Base-by-base conservation (phyloP, 2,113 vertebrate species). In the Conger conger region DNA sequence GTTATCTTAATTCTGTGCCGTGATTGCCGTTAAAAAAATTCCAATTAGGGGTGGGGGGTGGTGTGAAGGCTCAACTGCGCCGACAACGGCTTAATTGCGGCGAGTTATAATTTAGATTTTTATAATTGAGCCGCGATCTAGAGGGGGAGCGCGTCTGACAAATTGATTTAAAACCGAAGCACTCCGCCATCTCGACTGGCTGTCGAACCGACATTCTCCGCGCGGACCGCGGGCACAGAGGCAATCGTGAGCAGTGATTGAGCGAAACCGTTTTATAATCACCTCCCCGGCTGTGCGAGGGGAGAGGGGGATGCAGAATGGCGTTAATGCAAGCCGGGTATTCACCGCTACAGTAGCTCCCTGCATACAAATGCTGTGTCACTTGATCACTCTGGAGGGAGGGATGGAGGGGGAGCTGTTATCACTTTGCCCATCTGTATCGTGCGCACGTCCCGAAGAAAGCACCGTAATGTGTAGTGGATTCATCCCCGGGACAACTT, bases 121-220 rank as follows among this genome's bases (percentile, higher is more conserved):
- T 93, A 92, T 94, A 94, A 94, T 94, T 94, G 91, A 93, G 93
- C 91, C 89, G 89, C 88, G 89, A 90, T 92, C 92, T 93, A 92
- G 90, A 92, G 92, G 92, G 91, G 91, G 90, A 88, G 90, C 92
- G 88, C 89, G 85, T 91, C 94, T 95, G 94, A 94, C 94, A 93
- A 95, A 95, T 93, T 94, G 93, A 95, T 94, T 93, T 94, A 94
- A 93, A 93, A 94, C 89, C 90, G 91, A 92, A 93, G 93, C 88
- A 91, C 91, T 92, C 94, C 90, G 92, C 89, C 88, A 87, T 93
- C 90, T 87, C 91, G 93, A 92, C 94, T 94, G 92, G 91, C 88
- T 87, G 89, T 89, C 57, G 15, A 86, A 89, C 88, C 30, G n/a
- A n/a, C 88, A 90, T 91, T 88, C 91, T 89, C 86, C 88, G 92